Evolutionary conservation across 2,797 vertebrate species (phyloP).

Genomic region (Crenuchus spilurus): DNA sequence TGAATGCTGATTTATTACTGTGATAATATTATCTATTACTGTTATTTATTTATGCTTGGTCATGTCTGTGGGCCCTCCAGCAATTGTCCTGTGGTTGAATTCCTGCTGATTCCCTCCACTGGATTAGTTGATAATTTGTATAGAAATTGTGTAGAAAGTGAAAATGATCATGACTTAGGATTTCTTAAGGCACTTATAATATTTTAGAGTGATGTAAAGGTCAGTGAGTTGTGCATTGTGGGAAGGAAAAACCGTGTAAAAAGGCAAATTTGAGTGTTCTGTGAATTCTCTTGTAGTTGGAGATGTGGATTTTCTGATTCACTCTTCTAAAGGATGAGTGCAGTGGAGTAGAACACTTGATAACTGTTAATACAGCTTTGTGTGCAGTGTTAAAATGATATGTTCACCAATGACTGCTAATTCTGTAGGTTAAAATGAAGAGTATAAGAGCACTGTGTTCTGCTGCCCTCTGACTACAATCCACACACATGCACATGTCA

Average conservation of each 20-base stretch:
- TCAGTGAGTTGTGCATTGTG: background rate
- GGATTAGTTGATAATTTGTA: too few relatives aligned
- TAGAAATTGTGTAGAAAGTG: too few relatives aligned
- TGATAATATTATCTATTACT: too few relatives aligned
- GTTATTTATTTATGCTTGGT: too few relatives aligned
- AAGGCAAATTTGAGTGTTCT: background rate
- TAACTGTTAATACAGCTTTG: background rate
- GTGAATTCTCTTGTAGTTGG: background rate
- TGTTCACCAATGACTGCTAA: background rate
- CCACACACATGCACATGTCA: background rate
- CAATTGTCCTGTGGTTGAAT: too few relatives aligned
- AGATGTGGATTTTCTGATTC: background rate
- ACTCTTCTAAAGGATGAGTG: background rate
- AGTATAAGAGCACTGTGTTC: background rate
- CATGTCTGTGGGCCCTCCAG: too few relatives aligned
- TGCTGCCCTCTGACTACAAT: background rate
- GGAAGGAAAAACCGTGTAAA: background rate
- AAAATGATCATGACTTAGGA: background rate
- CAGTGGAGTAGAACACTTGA: background rate
- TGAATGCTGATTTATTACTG: too few relatives aligned
- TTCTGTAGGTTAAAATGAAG: slow-evolving; percentile 11
- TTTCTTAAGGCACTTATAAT: background rate
- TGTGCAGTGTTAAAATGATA: too few relatives aligned
- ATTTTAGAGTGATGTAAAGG: background rate
- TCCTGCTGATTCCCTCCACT: too few relatives aligned